These are phyloP conservation scores for Onychomys torridus DNA, from an alignment of 2,797 vertebrate species.

Conservation along the genomic window DNA sequence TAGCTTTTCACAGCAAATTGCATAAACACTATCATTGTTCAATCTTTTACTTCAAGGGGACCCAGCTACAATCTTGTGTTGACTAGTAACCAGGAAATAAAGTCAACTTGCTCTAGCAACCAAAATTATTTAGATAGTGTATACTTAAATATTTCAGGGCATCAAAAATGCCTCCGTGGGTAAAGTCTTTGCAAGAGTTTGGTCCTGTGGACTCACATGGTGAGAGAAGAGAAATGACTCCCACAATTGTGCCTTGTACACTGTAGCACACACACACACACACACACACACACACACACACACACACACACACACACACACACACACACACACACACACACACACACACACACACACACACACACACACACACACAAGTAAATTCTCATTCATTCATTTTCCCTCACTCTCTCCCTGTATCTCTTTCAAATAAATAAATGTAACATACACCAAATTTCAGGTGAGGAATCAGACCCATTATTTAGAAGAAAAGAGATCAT, in stretches of 20 bases:
- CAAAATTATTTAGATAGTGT: constrained; percentile 40
- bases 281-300: neutral
- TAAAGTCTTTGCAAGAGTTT: neutral
- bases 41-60: constrained; percentile 48
- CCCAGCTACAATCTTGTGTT: neutral
- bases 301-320: neutral
- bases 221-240: neutral
- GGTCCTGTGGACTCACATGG: neutral
- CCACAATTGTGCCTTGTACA: neutral
- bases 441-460: constrained; percentile 8
- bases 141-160: constrained; percentile 34
- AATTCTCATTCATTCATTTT: neutral
- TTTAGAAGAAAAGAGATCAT: constrained; percentile 3
- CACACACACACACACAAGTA: neutral
- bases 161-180: too few species aligned
- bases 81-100: neutral
- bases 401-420: neutral
- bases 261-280: neutral
- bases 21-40: neutral
- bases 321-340: neutral
- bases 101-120: constrained; percentile 39
- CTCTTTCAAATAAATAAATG: constrained; percentile 12
- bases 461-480: constrained; percentile 35
- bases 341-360: neutral
- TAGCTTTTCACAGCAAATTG: constrained; percentile 35